Base-by-base conservation (phyloP, 2,888 invertebrate genomes). In the Pseudolycoriella hygida region DNA sequence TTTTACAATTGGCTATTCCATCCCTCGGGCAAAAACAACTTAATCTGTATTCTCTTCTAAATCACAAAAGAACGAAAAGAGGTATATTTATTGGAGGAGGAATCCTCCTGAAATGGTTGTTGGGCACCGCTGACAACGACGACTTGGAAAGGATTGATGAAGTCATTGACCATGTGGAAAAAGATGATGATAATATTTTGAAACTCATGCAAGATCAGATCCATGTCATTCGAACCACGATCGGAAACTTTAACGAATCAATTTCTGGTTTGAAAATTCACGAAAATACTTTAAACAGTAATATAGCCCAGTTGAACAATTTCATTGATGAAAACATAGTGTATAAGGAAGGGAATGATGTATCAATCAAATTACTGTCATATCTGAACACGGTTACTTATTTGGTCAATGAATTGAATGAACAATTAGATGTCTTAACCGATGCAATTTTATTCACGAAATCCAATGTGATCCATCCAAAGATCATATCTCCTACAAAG, bases 201-300 rank as follows among this genome's bases (percentile, higher is more conserved):
- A 40, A 46, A 17, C 30, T 53, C 46, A 40, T 52, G 41, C 49
- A 52, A 45, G 43, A 50, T 34, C 52, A 54, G 47, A 45, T 49
- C 14, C 50, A 51, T 38, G 46, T 52, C 11, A 41, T 53, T 2
- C 43, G 45, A 32, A 39, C 47, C 3, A 48, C 51, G 3, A 51
- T 53, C 3, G 41, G 47, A 6, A 53, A 49, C 19, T 52, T 51
- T 30, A 51, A 53, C 34, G 42, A 48, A 43, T 48, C 51, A 2
- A 46, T 52, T 14, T 42, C 18, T 6, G 48, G 46, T 30, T 46
- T 52, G 17, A 38, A 49, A 18, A 42, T 40, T 37, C 51, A 54
- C 39, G 49, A 50, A 44, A 20, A 49, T 17, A 47, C 44, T 30
- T 45, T 54, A 15, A 51, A 53, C 38, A 43, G 46, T 44, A 53